Base-by-base conservation (phyloP, 2,888 invertebrate genomes). In the Diachrysia chrysitis region DNA sequence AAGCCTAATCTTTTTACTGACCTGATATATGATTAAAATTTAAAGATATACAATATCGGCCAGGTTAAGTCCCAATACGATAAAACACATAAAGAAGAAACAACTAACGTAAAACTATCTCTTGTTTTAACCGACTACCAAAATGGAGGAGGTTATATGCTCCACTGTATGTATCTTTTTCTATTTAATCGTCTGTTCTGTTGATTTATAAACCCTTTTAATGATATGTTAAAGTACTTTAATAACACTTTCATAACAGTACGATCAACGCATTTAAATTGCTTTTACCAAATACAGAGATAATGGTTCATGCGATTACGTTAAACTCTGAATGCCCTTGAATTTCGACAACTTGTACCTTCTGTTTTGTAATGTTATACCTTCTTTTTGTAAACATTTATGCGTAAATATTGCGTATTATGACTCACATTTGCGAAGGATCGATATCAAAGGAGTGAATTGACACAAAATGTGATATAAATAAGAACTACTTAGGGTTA, bases 241-340 rank as follows among this genome's bases (percentile, higher is more conserved):
- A 48, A 48, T 48, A 51, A 51, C 21, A 21, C 19, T 51, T 51
- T 51, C 48, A 51, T 19, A 51, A 17, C 2, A 51, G 19, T 21
- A 12, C 19, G 48, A 51, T 51, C 48, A 51, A 51, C 48, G 21
- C 48, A 21, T 51, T 51, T 51, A 51, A 51, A 51, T 51, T 51
- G 48, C 48, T 51, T 51, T 51, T 51, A 51, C 48, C 48, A 51
- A 51, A 51, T 51, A 51, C 12, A 51, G 48, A 51, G 48, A 51
- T 51, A 51, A 51, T 51, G 48, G 48, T 51, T 12, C 48, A 51
- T 12, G 19, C 5, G 48, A 21, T 51, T 51, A 21, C 48, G 48
- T 51, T 51, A 51, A 51, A 51, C 19, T 51, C 12, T 17, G 9
- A 19, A 19, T 51, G 48, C 48, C 48, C 48, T 51, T 51, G 48